Evolutionary conservation across 1,140 invertebrate genomes (phyloP), one percentile per base, ranked within the genome.

Genomic region (Macrotrachela quadricornifera): DNA sequence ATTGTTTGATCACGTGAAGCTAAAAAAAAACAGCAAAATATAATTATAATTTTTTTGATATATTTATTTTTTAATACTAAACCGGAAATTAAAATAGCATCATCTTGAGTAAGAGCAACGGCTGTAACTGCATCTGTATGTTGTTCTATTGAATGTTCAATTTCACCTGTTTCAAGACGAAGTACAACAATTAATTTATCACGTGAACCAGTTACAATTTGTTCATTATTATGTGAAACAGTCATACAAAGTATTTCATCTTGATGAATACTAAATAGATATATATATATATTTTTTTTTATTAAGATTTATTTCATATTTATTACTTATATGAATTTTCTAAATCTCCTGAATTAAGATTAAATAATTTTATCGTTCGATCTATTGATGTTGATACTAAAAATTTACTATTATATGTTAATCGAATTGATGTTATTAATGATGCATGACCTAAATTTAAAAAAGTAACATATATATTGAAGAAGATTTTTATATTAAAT

Each of bases 331-430:
- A 80, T 64, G 77, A 75, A n/a, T 77, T 74, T 61, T 78, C 78
- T 17, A 80, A 66, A 17, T 75, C 76, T 41, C 80, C 72, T 37
- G 77, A 75, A 56, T 80, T 79, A 56, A 85, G 72, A 62, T 84
- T 80, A 82, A 82, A 86, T 1, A 85, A 78, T 38, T 83, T 79
- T 13, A 84, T 78, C 14, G 76, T 80, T 10, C 77, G 77, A 63
- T 86, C 83, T 63, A 84, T 81, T 0, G 81, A 84, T 3, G 82
- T 82, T 48, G 81, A 84, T 13, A 85, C 65, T 39, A 85, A 68
- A 63, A 79, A 79, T 59, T 80, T 77, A 1, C 79, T 79, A 57
- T 81, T 78, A 56, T 78, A 74, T 13, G 81, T 81, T n/a, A 85
- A 75, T 50, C 79, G 75, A 59, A 85, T 73, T 62, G 81, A 84